These are phyloP conservation scores for Silurus glanis DNA, from an alignment of 2,113 vertebrate genomes.

Conservation along the genomic window DNA sequence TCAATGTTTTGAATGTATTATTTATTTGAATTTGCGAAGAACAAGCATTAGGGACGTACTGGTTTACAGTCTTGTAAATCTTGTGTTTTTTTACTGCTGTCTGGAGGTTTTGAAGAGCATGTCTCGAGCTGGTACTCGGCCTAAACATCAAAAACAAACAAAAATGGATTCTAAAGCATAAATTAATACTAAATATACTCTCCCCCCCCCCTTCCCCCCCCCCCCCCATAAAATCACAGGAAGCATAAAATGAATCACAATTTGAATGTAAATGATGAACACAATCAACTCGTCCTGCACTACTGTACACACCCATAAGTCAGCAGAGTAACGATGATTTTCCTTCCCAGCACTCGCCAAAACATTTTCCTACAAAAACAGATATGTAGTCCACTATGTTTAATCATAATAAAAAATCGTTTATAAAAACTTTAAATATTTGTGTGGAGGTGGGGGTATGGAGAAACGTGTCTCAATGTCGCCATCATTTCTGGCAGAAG, in stretches of 20 bases:
- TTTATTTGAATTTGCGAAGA: neutral
- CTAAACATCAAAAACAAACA: neutral
- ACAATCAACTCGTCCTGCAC: no score
- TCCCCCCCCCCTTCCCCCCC: no score
- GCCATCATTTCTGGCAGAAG: neutral
- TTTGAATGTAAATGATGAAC: neutral
- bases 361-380: neutral
- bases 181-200: neutral
- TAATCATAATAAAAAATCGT: neutral
- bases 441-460: no score
- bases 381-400: neutral
- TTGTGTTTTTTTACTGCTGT: neutral
- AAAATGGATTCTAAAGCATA: neutral
- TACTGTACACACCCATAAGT: neutral
- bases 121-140: neutral
- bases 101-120: neutral
- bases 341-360: neutral
- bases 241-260: neutral
- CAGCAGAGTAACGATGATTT: neutral
- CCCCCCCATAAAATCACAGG: neutral
- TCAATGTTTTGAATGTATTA: neutral
- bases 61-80: constrained; percentile 5
- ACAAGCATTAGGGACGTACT: neutral
- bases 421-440: neutral
- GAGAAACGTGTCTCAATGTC: no score